Evolutionary conservation across 2,797 vertebrate genomes (phyloP).

Genomic region (Craterocephalus amniculus): DNA sequence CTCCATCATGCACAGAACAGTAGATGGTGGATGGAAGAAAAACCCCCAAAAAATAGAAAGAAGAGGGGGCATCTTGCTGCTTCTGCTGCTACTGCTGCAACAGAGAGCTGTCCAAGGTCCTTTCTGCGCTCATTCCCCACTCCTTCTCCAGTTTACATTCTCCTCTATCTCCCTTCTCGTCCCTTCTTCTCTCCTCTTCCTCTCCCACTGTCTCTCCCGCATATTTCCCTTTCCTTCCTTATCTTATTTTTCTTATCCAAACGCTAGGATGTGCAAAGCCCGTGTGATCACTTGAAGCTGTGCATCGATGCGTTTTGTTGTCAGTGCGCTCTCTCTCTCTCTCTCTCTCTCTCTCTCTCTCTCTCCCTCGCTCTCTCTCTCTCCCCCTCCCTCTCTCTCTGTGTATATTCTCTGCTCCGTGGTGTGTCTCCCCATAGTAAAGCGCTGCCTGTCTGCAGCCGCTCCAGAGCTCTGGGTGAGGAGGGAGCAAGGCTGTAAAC

Average conservation of each 20-base stretch:
- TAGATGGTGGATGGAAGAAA: slow-evolving; percentile 38
- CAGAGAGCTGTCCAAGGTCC: slow-evolving; percentile 83
- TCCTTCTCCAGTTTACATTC: slow-evolving; percentile 74
- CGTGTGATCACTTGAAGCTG: slow-evolving; percentile 63
- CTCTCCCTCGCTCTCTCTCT: slow-evolving; percentile 1
- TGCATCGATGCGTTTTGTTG: slow-evolving; percentile 75
- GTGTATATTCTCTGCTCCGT: slow-evolving; percentile 70
- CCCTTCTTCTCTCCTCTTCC: slow-evolving; percentile 21
- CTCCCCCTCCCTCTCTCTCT: slow-evolving; percentile 22
- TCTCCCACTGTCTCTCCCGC: slow-evolving; percentile 11
- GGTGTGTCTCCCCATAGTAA: slow-evolving; percentile 70
- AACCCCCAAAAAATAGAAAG: slow-evolving; percentile 32
- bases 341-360: slow-evolving; percentile 20
- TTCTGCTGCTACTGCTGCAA: slow-evolving; percentile 74
- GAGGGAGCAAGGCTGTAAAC: slow-evolving; percentile 93
- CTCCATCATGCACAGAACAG: slow-evolving; percentile 60
- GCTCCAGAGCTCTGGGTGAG: slow-evolving; percentile 93
- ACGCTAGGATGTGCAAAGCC: slow-evolving; percentile 62
- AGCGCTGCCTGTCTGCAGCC: slow-evolving; percentile 82
- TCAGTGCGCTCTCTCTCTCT: slow-evolving; percentile 51
- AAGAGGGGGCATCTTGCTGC: slow-evolving; percentile 72
- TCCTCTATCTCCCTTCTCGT: slow-evolving; percentile 58
- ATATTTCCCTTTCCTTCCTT: slow-evolving; percentile 22
- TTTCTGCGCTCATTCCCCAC: slow-evolving; percentile 63
- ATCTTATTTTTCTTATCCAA: slow-evolving; percentile 41